Conservation (phyloP, 2,888 invertebrate genomes). For the Odontomyia ornata region DNA sequence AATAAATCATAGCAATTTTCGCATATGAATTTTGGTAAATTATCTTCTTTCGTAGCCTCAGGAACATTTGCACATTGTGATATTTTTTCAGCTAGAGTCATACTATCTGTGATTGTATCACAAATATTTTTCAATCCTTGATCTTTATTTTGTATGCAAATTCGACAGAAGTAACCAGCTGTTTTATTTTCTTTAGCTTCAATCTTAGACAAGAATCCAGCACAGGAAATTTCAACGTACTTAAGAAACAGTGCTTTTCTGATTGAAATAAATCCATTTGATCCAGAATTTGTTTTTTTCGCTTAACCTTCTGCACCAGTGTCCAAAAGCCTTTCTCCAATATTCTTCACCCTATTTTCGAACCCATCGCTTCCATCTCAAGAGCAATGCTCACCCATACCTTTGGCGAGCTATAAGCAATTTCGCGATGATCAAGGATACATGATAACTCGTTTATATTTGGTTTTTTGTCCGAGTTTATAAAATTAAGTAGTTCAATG, state of each 20-base stretch:
- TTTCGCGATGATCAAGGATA: too few species aligned
- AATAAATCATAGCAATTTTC: too few species aligned
- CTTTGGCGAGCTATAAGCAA: constrained; percentile 46
- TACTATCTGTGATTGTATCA: too few species aligned
- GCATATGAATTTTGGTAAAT: too few species aligned
- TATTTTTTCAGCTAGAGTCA: too few species aligned
- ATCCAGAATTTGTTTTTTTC: constrained; percentile 48
- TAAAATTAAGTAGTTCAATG: constrained; percentile 44
- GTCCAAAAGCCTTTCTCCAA: constrained; percentile 48
- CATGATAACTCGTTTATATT: too few species aligned
- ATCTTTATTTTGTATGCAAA: too few species aligned
- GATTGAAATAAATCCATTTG: constrained; percentile 34
- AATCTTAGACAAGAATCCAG: constrained; percentile 33
- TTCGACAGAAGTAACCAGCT: too few species aligned
- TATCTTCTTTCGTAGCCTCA: too few species aligned
- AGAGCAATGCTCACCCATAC: constrained; percentile 48
- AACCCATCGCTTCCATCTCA: constrained; percentile 47
- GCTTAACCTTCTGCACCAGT: constrained; percentile 47
- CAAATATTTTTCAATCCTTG: too few species aligned
- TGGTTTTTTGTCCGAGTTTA: constrained; percentile 45
- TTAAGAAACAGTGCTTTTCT: constrained; percentile 45
- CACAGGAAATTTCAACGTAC: constrained; percentile 36
- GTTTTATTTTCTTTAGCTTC: too few species aligned
- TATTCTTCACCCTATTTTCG: constrained; percentile 32
- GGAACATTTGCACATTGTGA: too few species aligned